Conservation (phyloP, 2,888 invertebrate species). For the Oegoconia quadripuncta region DNA sequence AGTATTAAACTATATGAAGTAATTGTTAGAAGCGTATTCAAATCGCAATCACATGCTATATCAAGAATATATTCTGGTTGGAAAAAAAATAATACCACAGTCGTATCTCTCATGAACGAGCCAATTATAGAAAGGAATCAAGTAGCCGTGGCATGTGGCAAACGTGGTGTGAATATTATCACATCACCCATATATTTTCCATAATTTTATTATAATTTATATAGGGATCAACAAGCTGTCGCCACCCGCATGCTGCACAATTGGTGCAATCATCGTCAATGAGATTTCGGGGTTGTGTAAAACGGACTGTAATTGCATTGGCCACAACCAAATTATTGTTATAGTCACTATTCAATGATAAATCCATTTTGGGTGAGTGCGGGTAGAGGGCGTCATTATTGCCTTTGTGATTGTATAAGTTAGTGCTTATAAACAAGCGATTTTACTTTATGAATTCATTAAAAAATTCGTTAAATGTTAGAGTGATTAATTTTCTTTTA, state of each 20-base stretch:
- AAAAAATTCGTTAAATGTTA: too few relatives aligned
- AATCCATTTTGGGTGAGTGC: slow-evolving; percentile 57
- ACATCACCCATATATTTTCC: slow-evolving; percentile 39
- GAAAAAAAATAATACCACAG: too few relatives aligned
- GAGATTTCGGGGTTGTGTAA: slow-evolving; percentile 72
- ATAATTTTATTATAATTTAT: slow-evolving; percentile 67
- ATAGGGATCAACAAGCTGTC: slow-evolving; percentile 69
- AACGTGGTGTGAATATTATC: slow-evolving; percentile 41
- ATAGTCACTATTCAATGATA: slow-evolving; percentile 72
- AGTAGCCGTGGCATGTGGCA: slow-evolving; percentile 19
- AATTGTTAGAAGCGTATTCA: too few relatives aligned
- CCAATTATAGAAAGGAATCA: slow-evolving; percentile 12
- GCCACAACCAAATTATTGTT: slow-evolving; percentile 71
- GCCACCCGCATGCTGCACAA: slow-evolving; percentile 73
- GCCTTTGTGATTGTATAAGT: slow-evolving; percentile 10
- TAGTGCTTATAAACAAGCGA: background rate
- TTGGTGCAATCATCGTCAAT: slow-evolving; percentile 76
- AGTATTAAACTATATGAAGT: too few relatives aligned
- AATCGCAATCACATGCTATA: too few relatives aligned
- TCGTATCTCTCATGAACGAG: background rate
- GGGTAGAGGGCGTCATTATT: slow-evolving; percentile 49
- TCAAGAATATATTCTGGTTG: too few relatives aligned
- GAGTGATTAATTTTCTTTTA: too few relatives aligned
- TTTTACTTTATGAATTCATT: too few relatives aligned
- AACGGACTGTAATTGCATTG: slow-evolving; percentile 72